These are phyloP conservation scores for Araneus ventricosus DNA, from an alignment of 1,140 invertebrate genomes.

Conservation along the genomic window DNA sequence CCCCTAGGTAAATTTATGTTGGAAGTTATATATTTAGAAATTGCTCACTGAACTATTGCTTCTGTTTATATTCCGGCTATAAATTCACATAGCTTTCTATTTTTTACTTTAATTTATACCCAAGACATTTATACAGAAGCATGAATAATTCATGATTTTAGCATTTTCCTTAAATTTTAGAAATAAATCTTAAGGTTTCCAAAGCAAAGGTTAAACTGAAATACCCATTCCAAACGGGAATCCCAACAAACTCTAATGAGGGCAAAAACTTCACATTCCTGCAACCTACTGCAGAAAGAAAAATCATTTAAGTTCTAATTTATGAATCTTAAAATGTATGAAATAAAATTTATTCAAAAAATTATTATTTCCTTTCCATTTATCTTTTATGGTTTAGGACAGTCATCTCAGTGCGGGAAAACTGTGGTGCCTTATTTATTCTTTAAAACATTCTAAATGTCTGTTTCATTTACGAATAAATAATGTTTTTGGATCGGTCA, in stretches of 20 bases:
- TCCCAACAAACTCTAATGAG: neutral
- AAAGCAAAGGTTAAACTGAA: no score
- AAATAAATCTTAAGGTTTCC: no score
- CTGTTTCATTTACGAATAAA: neutral
- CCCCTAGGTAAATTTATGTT: no score
- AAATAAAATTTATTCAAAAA: conserved; percentile 3
- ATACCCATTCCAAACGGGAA: no score
- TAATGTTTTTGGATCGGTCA: neutral
- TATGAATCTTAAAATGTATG: neutral
- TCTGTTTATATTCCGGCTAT: no score
- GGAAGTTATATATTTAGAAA: no score
- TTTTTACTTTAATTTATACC: no score
- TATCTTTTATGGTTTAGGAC: neutral
- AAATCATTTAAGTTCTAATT: neutral
- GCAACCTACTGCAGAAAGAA: neutral
- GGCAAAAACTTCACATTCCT: neutral
- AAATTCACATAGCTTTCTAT: no score
- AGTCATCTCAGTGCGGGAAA: neutral
- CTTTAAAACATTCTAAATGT: neutral
- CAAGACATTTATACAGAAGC: no score
- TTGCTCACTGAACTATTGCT: no score
- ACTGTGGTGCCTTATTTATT: neutral
- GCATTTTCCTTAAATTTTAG: no score
- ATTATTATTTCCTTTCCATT: neutral
- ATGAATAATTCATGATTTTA: no score